Evolutionary conservation across 1,140 invertebrate species (phyloP), one percentile per base, ranked within the genome.

Genomic region (Coenobita brevimanus): DNA sequence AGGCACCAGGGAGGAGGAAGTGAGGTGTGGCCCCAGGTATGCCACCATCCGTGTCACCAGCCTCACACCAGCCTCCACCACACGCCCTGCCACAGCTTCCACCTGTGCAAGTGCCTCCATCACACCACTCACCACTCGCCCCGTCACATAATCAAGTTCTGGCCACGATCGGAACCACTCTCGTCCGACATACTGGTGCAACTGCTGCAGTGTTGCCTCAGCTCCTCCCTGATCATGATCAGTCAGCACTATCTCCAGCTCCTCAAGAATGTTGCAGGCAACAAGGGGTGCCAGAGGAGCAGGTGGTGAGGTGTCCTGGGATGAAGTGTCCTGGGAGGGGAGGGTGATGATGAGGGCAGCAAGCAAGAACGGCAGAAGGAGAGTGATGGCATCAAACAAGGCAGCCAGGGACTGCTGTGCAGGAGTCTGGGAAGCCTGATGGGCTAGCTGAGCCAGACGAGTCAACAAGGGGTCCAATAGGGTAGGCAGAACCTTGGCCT

Each of bases 401-500:
- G 38, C 33, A 15, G 57, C 43, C 3, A 60, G 50, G 21, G 79
- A 24, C 36, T 88, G 64, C 8, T 88, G 64, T n/a, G 33, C 57
- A 71, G n/a, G 8, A 17, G 30, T 43, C 43, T 57, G 60, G 1
- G 33, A 38, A 15, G 78, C 50, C 64, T 88, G 38, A 38, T 21
- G 21, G 36, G 2, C 4, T 15, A 13, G 27, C 41, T 64, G 50
- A 91, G 91, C 10, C 91, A 91, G 8, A 91, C 85, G 57, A 10
- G 17, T 27, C 62, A 89, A 41, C 93, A 92, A 27, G 21, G 84
- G 57, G 38, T 69, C 80, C n/a, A 85, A 2, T 33, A 88, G 3
- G 90, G 76, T 43, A 80, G 69, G 21, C 27, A 96, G 91, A 30
- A 93, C 92, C 30, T 92, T 93, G 13, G 94, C 91, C 69, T 94